A percentile compares a stretch with the other conserved stretches of the same genome.
phyloP scores from a whole-genome alignment of 1,140 invertebrate species.

The Heterodera carotae region DNA sequence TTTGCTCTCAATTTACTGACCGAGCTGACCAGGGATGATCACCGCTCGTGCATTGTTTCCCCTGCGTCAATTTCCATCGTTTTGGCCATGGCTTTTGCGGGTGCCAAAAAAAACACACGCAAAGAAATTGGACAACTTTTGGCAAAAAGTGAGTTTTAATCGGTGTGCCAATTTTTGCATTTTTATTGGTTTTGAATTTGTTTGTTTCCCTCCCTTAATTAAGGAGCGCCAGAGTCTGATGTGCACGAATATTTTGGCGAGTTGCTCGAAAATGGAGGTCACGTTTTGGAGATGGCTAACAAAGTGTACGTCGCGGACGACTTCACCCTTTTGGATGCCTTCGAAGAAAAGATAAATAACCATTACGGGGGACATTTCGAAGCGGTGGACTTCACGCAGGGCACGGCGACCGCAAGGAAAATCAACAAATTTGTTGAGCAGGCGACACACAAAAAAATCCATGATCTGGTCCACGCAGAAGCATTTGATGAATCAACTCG shows the following conservation, averaged over 20 bases:
- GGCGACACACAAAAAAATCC: slow-evolving; percentile 39
- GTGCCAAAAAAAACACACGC: slow-evolving; percentile 23
- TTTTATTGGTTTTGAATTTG: not conserved
- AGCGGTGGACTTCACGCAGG: slow-evolving; percentile 23
- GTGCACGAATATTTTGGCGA: slow-evolving; percentile 1
- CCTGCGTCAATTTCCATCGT: slow-evolving; percentile 29
- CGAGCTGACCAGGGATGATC: not conserved
- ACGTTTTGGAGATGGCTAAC: slow-evolving; percentile 29
- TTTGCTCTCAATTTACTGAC: slow-evolving; percentile 29
- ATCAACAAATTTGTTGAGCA: slow-evolving; percentile 49
- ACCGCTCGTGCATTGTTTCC: slow-evolving; percentile 16
- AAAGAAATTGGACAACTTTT: slow-evolving; percentile 31
- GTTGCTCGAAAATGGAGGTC: not conserved
- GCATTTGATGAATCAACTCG: slow-evolving; percentile 28
- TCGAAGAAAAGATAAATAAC: slow-evolving; percentile 1
- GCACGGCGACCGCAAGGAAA: not conserved
- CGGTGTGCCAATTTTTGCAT: no score
- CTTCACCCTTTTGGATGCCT: slow-evolving; percentile 16
- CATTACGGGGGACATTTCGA: slow-evolving; percentile 33
- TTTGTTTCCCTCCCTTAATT: not conserved
- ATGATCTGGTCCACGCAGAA: slow-evolving; percentile 27
- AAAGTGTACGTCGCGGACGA: slow-evolving; percentile 4
- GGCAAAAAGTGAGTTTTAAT: slow-evolving; percentile 8
- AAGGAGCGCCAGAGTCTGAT: not conserved
- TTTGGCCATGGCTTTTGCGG: slow-evolving; percentile 37